A percentile compares a stretch with the other conserved stretches of the same genome.
phyloP scores from a whole-genome alignment of 1,140 invertebrate species.

The Trichonephila clavata region DNA sequence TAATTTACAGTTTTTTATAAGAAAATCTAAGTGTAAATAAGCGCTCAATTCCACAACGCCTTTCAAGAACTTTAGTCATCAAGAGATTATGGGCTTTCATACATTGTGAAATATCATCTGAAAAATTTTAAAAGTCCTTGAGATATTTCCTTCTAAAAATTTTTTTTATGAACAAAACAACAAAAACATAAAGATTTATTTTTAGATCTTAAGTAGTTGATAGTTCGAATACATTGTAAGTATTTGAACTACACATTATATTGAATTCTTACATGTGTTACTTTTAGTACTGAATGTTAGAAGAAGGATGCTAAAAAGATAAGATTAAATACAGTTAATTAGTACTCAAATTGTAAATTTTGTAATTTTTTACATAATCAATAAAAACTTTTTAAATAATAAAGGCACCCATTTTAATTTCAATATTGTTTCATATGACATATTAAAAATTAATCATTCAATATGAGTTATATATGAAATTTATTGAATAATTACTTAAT shows the following conservation, averaged over 20 bases:
- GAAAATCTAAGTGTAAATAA: constrained; percentile 84
- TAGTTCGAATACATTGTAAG: background rate
- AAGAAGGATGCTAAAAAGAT: background rate
- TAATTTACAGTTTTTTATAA: background rate
- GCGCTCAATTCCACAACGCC: constrained; percentile 88
- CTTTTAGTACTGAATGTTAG: background rate
- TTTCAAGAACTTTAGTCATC: constrained; percentile 85
- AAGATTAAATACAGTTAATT: background rate
- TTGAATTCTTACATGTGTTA: background rate
- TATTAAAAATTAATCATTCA: too few species aligned
- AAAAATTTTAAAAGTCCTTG: constrained; percentile 76
- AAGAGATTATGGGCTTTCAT: constrained; percentile 85
- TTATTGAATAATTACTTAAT: too few species aligned
- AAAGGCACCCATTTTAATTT: too few species aligned
- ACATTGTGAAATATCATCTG: constrained; percentile 86
- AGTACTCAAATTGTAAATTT: background rate
- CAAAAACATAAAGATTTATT: background rate
- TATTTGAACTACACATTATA: background rate
- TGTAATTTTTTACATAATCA: too few species aligned
- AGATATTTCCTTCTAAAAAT: background rate
- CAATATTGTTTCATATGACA: too few species aligned
- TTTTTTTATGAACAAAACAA: too few species aligned
- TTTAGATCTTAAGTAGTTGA: background rate
- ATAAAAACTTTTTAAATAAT: too few species aligned
- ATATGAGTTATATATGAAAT: too few species aligned